Conservation (phyloP, 2,797 vertebrate genomes). For the Enteromius anoplus region DNA sequence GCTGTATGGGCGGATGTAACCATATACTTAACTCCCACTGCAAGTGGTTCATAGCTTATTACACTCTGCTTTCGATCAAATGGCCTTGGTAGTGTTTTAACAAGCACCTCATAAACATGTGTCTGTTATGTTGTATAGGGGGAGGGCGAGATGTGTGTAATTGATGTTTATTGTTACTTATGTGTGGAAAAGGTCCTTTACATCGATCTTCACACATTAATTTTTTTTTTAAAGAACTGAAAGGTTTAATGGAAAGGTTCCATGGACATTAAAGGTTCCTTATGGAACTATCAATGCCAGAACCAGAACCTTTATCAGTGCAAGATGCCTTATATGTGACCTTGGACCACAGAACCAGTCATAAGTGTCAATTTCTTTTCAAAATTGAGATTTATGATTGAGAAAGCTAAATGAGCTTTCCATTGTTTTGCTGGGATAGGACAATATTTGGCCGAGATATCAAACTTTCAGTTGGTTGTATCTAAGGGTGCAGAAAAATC, state of each 20-base stretch:
- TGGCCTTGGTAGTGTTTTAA: constrained; percentile 37
- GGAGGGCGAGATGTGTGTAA: neutral
- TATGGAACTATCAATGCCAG: neutral
- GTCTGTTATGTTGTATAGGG: neutral
- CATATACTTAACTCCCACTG: constrained; percentile 36
- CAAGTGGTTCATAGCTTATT: constrained; percentile 48
- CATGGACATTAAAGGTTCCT: neutral
- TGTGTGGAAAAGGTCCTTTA: neutral
- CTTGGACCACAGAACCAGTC: too few relatives aligned
- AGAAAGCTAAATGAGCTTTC: too few relatives aligned
- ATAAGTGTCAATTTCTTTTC: too few relatives aligned
- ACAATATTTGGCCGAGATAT: too few relatives aligned
- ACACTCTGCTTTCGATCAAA: constrained; percentile 8
- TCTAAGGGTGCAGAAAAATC: too few relatives aligned
- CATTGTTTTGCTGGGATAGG: too few relatives aligned
- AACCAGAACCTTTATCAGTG: neutral
- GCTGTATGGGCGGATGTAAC: constrained; percentile 39
- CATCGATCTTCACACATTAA: neutral
- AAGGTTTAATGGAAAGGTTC: neutral
- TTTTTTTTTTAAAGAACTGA: neutral
- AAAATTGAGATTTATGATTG: too few relatives aligned
- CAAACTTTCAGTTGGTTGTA: too few relatives aligned
- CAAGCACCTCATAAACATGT: constrained; percentile 12
- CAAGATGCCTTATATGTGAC: neutral
- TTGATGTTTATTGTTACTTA: neutral